These are phyloP conservation scores for Anoplophora glabripennis DNA, from an alignment of 1,140 invertebrate species.

Conservation along the genomic window DNA sequence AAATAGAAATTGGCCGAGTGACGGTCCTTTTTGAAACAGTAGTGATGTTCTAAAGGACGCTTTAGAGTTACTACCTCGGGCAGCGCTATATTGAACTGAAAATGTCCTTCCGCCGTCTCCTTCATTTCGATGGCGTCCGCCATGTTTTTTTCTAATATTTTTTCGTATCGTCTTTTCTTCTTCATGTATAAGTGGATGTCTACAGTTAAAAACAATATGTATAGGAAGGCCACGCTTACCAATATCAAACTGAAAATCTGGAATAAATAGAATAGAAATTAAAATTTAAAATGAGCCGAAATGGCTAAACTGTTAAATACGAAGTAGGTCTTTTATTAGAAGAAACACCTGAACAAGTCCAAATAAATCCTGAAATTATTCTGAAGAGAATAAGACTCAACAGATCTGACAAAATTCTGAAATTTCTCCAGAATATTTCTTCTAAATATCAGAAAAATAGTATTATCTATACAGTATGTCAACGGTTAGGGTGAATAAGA, in stretches of 20 bases:
- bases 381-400: too few species aligned
- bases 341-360: too few species aligned
- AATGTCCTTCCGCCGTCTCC: conserved; percentile 46
- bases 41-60: conserved; percentile 50
- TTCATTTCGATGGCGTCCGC: conserved; percentile 28
- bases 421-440: too few species aligned
- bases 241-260: conserved; percentile 60
- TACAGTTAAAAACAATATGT: conserved; percentile 59
- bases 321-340: too few species aligned
- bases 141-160: conserved; percentile 44
- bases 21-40: conserved; percentile 61
- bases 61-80: conserved; percentile 41
- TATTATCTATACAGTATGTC: too few species aligned
- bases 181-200: conserved; percentile 59
- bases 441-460: too few species aligned
- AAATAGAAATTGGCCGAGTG: conserved; percentile 72
- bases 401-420: too few species aligned
- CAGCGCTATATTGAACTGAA: conserved; percentile 45
- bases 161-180: conserved; percentile 52
- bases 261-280: conserved; percentile 13
- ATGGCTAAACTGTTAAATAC: neutral
- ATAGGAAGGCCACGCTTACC: conserved; percentile 57
- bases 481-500: too few species aligned
- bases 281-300: neutral
- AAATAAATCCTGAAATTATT: too few species aligned